These are phyloP conservation scores for Stichopus chloronotus DNA, from an alignment of 35 echinoderm and acorn worm species.

Conservation along the genomic window DNA sequence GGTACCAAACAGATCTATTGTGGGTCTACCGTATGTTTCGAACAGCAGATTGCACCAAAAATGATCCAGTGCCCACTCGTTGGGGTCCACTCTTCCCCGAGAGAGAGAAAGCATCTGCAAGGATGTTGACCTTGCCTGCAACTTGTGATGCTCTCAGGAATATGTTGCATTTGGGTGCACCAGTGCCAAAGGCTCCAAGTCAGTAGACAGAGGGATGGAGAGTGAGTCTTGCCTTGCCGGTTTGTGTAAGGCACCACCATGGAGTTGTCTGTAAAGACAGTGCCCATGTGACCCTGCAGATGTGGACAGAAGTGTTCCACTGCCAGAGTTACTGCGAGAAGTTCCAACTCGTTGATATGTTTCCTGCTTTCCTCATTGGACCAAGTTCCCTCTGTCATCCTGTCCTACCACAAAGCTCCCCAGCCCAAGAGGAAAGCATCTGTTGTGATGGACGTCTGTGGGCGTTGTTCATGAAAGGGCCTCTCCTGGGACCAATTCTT, in stretches of 20 bases:
- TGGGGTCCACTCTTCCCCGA: background rate
- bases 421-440: conserved; percentile 17
- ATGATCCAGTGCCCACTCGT: background rate
- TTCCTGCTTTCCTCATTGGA: background rate
- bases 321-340: background rate
- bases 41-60: no score
- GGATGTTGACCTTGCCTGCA: background rate
- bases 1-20: background rate
- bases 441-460: background rate
- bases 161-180: background rate
- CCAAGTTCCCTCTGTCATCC: background rate
- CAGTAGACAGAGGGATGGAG: background rate
- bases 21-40: background rate
- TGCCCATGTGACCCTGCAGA: background rate
- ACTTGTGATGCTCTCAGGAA: background rate
- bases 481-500: background rate
- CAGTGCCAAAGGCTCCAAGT: background rate
- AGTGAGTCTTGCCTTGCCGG: background rate
- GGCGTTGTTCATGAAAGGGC: background rate
- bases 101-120: background rate
- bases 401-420: conserved; percentile 4
- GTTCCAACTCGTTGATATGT: background rate
- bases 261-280: no score
- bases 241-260: no score
- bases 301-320: background rate